Base-by-base conservation (phyloP, 1,140 invertebrate species). In the Sinella curviseta region DNA sequence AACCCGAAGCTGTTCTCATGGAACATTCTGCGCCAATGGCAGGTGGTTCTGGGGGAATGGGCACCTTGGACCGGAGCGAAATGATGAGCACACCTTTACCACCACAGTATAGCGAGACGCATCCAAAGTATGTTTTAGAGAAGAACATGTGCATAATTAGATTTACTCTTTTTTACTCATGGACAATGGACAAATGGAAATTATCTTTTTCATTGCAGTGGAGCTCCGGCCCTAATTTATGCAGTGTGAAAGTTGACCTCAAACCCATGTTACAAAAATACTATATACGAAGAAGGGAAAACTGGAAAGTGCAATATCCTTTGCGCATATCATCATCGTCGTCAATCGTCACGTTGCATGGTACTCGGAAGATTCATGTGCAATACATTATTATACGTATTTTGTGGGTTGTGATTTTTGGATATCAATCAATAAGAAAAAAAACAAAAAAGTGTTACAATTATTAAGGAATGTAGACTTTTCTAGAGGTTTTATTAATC, bases 91-190 rank as follows among this genome's bases (percentile, higher is more conserved):
- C 83, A 1, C 83, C 83, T 16, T 33, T 82, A 12, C 83, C 83
- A 8, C 83, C 83, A 12, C 79, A 82, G 74, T 83, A 83, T 70
- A 79, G 77, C 55, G 82, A 81, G 78, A 83, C 80, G 34, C 83
- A 83, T 79, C 81, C 81, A 24, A 83, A 83, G 83, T 83, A 80
- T 76, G 77, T 77, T 16, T 20, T 28, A 55, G 34, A 16, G 20
- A 48, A n/a, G n/a, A 17, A 20, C 2, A 70, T 34, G 16, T 1
- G 12, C 35, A 24, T 77, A 2, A 26, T 35, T 28, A 74, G 1
- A 74, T 70, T 31, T 39, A n/a, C 12, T 31, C 20, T 65, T 30
- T 74, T 74, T n/a, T n/a, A n/a, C n/a, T n/a, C n/a, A n/a, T 76
- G 14, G n/a, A 17, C 12, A 17, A 36, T 39, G 36, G n/a, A 74